Evolutionary conservation across 2,888 invertebrate species (phyloP), one percentile per base, ranked within the genome.

Genomic region (Euclidia mi): DNA sequence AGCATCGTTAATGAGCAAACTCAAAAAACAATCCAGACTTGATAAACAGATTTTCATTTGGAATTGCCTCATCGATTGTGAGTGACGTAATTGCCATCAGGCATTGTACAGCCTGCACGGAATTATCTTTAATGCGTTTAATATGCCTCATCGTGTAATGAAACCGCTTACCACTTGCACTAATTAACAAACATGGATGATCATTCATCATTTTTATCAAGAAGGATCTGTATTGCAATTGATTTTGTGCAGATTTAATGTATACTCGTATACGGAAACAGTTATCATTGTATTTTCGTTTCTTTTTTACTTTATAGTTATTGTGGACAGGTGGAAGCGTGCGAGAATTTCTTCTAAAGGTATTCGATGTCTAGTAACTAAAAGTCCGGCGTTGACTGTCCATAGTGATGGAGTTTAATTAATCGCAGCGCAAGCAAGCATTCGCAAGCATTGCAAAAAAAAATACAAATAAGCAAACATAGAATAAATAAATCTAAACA

Each of bases 91-190:
- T 64, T 56, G 34, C 12, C 18, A 46, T 35, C 37, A 28, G 12
- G 3, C 28, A 46, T 29, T 48, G 41, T 31, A 52, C 15, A 41
- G 20, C 3, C 4, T 29, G 12, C 17, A 2, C 18, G 15, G 45
- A 59, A 62, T 69, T 53, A 41, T 45, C 50, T 56, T 61, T 58
- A 53, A 56, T 53, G 51, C 7, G 12, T 34, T 49, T 29, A 55
- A 73, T 56, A 34, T 29, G 25, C 31, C 29, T 37, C 51, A 34
- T 47, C 55, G 43, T 52, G 52, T 55, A 47, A 67, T 44, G 44
- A 63, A 50, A 46, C 50, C 38, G 34, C 46, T 53, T 45, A 44
- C 25, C 38, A 31, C 41, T 44, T 46, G 32, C 20, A 34, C 14
- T 41, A 45, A 50, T 58, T 47, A 45, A 55, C 35, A 58, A 53